Evolutionary conservation across 2,888 invertebrate species (phyloP).

Genomic region (Cacoxenus indagator): DNA sequence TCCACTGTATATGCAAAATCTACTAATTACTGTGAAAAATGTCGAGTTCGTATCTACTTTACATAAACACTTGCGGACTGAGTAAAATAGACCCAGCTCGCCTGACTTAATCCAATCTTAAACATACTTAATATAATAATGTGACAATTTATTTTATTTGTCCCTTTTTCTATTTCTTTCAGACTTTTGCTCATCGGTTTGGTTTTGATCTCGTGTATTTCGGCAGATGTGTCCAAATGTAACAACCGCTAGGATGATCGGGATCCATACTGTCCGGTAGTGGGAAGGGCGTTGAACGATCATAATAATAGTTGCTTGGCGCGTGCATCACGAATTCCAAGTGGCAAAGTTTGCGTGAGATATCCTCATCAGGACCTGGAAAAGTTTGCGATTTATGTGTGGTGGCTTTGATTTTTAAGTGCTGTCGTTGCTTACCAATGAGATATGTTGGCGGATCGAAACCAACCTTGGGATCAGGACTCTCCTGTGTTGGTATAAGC

Average conservation of each 20-base stretch:
- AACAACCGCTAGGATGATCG: conserved; percentile 74
- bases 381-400: not conserved
- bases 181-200: not conserved
- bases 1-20: too few species aligned
- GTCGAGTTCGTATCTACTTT: too few species aligned
- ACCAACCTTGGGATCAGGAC: conserved; percentile 81
- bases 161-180: too few species aligned
- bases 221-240: conserved; percentile 77
- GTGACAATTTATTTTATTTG: too few species aligned
- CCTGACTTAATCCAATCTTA: too few species aligned
- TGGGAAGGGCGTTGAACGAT: conserved; percentile 83
- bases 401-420: not conserved
- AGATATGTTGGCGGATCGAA: conserved; percentile 93
- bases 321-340: conserved; percentile 96
- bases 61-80: too few species aligned
- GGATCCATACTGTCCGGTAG: conserved; percentile 71
- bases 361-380: conserved; percentile 88
- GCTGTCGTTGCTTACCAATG: conserved; percentile 77
- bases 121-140: too few species aligned
- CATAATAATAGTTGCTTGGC: conserved; percentile 90
- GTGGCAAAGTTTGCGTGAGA: conserved; percentile 85
- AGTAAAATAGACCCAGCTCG: too few species aligned
- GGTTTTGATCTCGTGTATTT: conserved; percentile 38
- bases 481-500: conserved; percentile 88
- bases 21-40: too few species aligned